A percentile compares a stretch with the other conserved stretches of the same genome.
Evolutionary conservation across 2,797 vertebrate species (phyloP).

Genomic region (Fistularia tabacaria): DNA sequence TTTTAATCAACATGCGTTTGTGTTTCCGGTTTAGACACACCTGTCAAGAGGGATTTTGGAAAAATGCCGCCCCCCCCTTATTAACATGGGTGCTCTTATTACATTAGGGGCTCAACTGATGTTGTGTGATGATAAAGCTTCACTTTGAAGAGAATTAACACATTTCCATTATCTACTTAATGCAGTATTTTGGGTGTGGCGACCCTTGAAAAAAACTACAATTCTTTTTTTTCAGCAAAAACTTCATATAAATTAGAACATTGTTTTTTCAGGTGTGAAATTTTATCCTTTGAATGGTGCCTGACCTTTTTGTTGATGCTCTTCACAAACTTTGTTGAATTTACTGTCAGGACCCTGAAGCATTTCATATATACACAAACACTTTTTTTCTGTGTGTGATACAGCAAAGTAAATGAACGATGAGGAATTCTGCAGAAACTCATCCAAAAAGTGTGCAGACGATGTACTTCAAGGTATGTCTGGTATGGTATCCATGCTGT

Average conservation of each 20-base stretch:
- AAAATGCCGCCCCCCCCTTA: neutral
- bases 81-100: slow-evolving; percentile 35
- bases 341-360: neutral
- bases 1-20: neutral
- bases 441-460: slow-evolving; percentile 22
- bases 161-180: too few relatives aligned
- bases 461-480: slow-evolving; percentile 31
- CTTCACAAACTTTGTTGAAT: slow-evolving; percentile 9
- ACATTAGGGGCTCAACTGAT: slow-evolving; percentile 12
- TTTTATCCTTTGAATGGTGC: too few relatives aligned
- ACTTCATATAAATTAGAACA: too few relatives aligned
- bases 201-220: too few relatives aligned
- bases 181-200: too few relatives aligned
- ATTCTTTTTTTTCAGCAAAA: too few relatives aligned
- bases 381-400: neutral
- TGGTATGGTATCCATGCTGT: slow-evolving; percentile 38
- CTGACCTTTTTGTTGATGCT: neutral
- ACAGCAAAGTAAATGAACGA: slow-evolving; percentile 7
- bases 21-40: slow-evolving; percentile 15
- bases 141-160: too few relatives aligned
- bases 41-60: slow-evolving; percentile 15
- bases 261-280: too few relatives aligned
- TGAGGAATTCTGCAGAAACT: slow-evolving; percentile 22
- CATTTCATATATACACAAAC: neutral
- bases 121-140: neutral